A percentile compares a stretch with the other conserved stretches of the same genome.
phyloP scores from a whole-genome alignment of 2,888 invertebrate genomes.

The Yponomeuta malinellus region DNA sequence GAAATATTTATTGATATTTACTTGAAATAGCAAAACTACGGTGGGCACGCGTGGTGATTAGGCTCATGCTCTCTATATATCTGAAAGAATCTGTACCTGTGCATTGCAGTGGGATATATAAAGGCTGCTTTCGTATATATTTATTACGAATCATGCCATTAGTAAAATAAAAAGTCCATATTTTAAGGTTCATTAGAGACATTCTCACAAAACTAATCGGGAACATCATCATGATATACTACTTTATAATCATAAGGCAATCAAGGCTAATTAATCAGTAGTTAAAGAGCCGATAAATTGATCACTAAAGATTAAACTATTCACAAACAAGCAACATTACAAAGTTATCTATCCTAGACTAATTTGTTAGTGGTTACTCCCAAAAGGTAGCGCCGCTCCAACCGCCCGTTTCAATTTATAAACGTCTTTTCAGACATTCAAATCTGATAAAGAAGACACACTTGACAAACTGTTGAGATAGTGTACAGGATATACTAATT shows the following conservation, averaged over 20 bases:
- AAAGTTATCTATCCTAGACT: constrained; percentile 57
- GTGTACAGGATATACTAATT: constrained; percentile 56
- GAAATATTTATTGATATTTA: too few relatives aligned
- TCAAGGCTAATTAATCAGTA: constrained; percentile 57
- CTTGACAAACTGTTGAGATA: constrained; percentile 56
- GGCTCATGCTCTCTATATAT: too few relatives aligned
- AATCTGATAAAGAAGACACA: constrained; percentile 53
- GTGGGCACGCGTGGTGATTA: too few relatives aligned
- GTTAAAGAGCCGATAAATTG: constrained; percentile 68
- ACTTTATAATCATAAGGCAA: constrained; percentile 60
- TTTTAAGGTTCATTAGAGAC: constrained; percentile 5
- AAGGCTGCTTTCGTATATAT: not conserved
- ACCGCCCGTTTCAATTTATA: constrained; percentile 43
- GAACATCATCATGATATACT: constrained; percentile 55
- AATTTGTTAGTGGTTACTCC: constrained; percentile 58
- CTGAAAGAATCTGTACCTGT: too few relatives aligned
- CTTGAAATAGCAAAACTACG: too few relatives aligned
- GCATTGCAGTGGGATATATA: too few relatives aligned
- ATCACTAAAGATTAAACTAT: constrained; percentile 58
- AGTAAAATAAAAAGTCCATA: not conserved
- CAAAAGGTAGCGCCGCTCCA: constrained; percentile 53
- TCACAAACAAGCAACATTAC: constrained; percentile 60
- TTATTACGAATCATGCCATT: not conserved
- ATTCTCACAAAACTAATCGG: constrained; percentile 50
- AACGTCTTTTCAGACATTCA: constrained; percentile 44